Evolutionary conservation across 2,888 invertebrate genomes (phyloP), one percentile per base, ranked within the genome.

Genomic region (Cephus nigrinus): DNA sequence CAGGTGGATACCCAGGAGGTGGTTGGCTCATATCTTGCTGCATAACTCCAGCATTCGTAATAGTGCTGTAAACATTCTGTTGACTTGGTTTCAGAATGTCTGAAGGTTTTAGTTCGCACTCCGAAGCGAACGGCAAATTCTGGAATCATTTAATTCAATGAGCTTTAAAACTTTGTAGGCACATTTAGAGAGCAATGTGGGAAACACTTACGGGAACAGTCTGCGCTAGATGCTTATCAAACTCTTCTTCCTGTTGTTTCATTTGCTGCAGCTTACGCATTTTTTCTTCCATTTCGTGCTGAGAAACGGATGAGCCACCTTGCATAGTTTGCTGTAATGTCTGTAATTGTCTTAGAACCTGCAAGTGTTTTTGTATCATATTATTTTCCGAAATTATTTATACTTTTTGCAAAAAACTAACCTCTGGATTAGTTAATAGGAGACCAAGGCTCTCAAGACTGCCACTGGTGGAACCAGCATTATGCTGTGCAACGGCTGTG

Each of bases 271-370:
- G 87, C 87, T 94, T 94, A 30, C 94, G 92, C 90, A 95, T 93
- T 87, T 95, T 95, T 82, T 95, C 95, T 86, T 95, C 94, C 86
- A 95, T 95, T 83, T 95, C 94, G 73, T 93, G 93, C 85, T 94
- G 94, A 73, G 94, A 93, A 73, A 86, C 82, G 0, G 89, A 85
- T 5, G 88, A 80, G 69, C 88, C 86, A 32, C 86, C 82, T 81
- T 91, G 90, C 90, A 90, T 90, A 0, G 90, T 90, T 84, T 92
- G 86, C 87, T 96, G 96, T 81, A 96, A 91, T 31, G 95, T 97
- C 89, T 98, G 98, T 75, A 98, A 93, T 87, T 98, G 98, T 77
- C 98, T 93, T 90, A 98, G 93, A 72, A 98, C 96, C 92, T 98
- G 71, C 4, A 32, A 80, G 55, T 31, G 31, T 55, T 32, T 33